Conservation (phyloP, 2,797 vertebrate genomes). For the Lindbergichthys nudifrons region DNA sequence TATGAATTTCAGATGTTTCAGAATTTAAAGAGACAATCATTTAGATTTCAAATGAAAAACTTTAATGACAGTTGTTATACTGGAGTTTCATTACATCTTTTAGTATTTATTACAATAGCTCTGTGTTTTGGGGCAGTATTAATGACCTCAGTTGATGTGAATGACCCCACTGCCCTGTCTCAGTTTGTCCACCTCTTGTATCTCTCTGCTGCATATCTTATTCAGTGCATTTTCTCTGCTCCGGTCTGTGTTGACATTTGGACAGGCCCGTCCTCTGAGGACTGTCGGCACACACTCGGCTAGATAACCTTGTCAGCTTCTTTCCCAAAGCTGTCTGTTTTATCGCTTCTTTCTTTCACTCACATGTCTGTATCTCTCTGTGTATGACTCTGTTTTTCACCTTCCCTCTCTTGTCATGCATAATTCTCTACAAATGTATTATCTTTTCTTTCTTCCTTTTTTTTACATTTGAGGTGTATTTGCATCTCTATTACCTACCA, state of each 20-base stretch:
- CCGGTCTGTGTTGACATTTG: constrained; percentile 64
- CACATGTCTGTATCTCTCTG: constrained; percentile 20
- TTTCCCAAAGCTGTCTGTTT: constrained; percentile 13
- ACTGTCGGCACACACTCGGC: constrained; percentile 33
- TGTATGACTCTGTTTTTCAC: constrained; percentile 14
- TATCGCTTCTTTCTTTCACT: constrained; percentile 3
- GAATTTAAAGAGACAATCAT: neutral
- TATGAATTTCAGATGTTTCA: neutral
- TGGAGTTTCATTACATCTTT: neutral
- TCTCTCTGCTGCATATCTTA: constrained; percentile 55
- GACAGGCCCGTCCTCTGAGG: constrained; percentile 48
- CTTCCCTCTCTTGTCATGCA: constrained; percentile 11
- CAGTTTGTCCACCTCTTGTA: constrained; percentile 41
- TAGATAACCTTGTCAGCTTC: constrained; percentile 64
- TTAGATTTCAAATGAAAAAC: neutral
- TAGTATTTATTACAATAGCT: constrained; percentile 5
- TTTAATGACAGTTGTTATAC: neutral
- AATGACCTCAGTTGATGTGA: constrained; percentile 25
- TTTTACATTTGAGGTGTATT: constrained; percentile 12
- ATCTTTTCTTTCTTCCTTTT: neutral
- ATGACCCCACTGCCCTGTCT: constrained; percentile 19
- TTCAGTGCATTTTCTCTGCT: constrained; percentile 48
- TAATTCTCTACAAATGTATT: constrained; percentile 2
- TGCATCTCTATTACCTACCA: constrained; percentile 17
- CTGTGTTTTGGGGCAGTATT: neutral